Base-by-base conservation (phyloP, 2,888 invertebrate species). In the Synanthedon vespiformis region DNA sequence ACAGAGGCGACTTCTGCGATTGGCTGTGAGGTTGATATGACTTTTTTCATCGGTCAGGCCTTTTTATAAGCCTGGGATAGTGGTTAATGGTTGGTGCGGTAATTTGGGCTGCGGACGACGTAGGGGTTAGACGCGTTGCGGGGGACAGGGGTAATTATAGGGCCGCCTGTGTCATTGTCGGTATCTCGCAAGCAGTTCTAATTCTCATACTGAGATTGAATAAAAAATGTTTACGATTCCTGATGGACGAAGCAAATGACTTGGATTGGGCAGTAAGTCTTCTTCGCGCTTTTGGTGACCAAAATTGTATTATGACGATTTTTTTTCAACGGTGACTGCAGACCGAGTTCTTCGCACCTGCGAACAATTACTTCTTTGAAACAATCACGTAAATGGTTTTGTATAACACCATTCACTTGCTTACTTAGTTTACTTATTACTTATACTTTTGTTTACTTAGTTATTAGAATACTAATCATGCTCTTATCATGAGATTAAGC, bases 131-230 rank as follows among this genome's bases (percentile, higher is more conserved):
- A 50, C 58, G 60, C 60, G 60, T 62, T 61, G 63, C 55, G 65
- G 68, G 65, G 64, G 67, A 64, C 65, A 62, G 69, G 70, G 79
- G 82, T 85, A 87, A 85, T 87, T 82, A 83, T 72, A 77, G 80
- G 74, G 72, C 72, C 73, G 70, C 62, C 74, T 79, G 80, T 86
- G 86, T 87, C 86, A 86, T 86, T 87, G 85, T 73, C 78, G 78
- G 79, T 70, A 70, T 70, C 68, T 72, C 67, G 65, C 60, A 66
- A 70, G 73, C 72, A 63, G 60, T 72, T 70, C 79, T 77, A 80
- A 78, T 67, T 70, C 68, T 64, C 63, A 63, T 62, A 65, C 67
- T 63, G 60, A 72, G 74, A 76, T 76, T 74, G 68, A 72, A 71
- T 67, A 40, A 40, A 51, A 52, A 53, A 54, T 52, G 44, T 44